Percentiles rank a stretch among this genome's conserved stretches.
phyloP scores from a whole-genome alignment of 2,113 vertebrate species.

The Pomatostomus ruficeps region DNA sequence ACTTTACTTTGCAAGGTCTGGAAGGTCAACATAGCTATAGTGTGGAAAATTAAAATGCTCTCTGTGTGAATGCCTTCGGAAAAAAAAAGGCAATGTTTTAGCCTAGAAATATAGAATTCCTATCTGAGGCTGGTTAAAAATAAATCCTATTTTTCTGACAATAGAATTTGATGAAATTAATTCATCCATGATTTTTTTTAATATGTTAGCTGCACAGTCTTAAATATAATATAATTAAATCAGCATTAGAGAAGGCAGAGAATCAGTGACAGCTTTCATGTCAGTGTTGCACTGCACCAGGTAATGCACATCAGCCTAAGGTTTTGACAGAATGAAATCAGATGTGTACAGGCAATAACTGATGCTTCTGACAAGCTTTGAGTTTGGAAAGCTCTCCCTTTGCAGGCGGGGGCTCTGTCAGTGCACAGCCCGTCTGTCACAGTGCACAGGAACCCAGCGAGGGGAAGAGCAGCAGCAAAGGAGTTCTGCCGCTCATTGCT shows the following conservation, averaged over 20 bases:
- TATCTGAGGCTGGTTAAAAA: slow-evolving; percentile 36
- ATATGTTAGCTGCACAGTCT: background rate
- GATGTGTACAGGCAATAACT: background rate
- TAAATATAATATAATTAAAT: slow-evolving; percentile 40
- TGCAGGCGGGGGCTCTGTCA: background rate
- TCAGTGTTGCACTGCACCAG: background rate
- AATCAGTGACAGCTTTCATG: background rate
- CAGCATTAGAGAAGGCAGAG: background rate
- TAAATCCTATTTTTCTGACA: background rate
- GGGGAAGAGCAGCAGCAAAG: background rate
- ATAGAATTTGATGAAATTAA: slow-evolving; percentile 15
- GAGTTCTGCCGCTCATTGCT: background rate
- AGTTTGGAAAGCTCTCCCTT: background rate
- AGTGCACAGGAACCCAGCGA: background rate
- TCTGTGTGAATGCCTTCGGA: slow-evolving; percentile 42
- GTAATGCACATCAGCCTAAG: background rate
- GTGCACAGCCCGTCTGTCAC: background rate
- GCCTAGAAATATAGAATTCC: slow-evolving; percentile 16
- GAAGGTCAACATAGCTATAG: slow-evolving; percentile 71
- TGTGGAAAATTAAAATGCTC: slow-evolving; percentile 77
- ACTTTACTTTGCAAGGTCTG: slow-evolving; percentile 77
- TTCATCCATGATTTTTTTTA: background rate
- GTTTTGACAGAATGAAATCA: background rate
- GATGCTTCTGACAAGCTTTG: background rate
- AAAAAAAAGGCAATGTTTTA: background rate